Percentiles rank a stretch among this genome's conserved stretches.
Evolutionary conservation across 2,888 invertebrate genomes (phyloP).

Genomic region (Eilema sororculum): DNA sequence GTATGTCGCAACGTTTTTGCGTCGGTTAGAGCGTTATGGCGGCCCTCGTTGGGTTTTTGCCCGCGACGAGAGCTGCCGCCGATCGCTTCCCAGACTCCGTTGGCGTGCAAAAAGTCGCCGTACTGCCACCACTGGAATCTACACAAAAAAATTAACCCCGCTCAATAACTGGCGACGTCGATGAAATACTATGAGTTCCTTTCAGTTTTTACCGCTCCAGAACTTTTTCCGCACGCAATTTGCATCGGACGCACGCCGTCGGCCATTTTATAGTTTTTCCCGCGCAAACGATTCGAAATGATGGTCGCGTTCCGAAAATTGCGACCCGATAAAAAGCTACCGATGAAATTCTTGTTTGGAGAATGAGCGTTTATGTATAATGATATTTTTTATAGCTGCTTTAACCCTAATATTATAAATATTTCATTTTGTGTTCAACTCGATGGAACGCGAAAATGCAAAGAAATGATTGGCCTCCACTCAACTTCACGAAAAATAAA

Average conservation of each 20-base stretch:
- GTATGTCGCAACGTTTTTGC: conserved; percentile 80
- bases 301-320: conserved; percentile 77
- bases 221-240: conserved; percentile 79
- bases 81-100: conserved; percentile 79
- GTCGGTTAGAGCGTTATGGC: conserved; percentile 77
- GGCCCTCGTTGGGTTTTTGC: conserved; percentile 75
- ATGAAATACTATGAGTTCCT: conserved; percentile 86
- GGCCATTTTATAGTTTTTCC: conserved; percentile 80
- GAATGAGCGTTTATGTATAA: conserved; percentile 75
- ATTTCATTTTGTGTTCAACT: conserved; percentile 57
- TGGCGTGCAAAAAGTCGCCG: conserved; percentile 63
- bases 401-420: conserved; percentile 61
- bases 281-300: conserved; percentile 67
- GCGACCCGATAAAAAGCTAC: conserved; percentile 68
- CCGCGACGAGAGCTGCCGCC: conserved; percentile 61
- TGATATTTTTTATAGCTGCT: conserved; percentile 61
- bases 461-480: conserved; percentile 21
- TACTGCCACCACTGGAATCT: conserved; percentile 70
- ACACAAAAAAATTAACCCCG: conserved; percentile 77
- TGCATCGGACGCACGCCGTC: conserved; percentile 75
- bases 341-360: conserved; percentile 78
- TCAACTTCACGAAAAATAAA: conserved; percentile 6
- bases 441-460: conserved; percentile 29
- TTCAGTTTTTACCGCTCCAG: conserved; percentile 73
- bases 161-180: conserved; percentile 83